Evolutionary conservation across 2,113 vertebrate genomes (phyloP), one percentile per base, ranked within the genome.

Genomic region (Oryzias curvinotus): DNA sequence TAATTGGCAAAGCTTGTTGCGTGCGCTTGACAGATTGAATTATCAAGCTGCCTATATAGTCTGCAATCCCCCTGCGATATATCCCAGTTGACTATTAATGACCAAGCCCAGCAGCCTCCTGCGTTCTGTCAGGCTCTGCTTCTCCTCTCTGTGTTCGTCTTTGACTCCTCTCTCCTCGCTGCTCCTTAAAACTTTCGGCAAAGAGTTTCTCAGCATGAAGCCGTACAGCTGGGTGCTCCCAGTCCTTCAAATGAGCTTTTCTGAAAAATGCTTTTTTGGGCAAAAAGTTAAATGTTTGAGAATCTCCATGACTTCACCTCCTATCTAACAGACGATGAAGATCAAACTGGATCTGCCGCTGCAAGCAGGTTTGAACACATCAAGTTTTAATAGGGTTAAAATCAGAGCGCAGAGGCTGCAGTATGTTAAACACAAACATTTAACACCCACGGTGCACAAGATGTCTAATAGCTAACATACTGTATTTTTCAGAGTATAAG

Each of bases 31-130:
- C 86, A 90, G 86, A 89, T 90, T 88, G 85, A 91, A 91, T 91
- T 89, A 90, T 91, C 89, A 90, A 89, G 72, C 80, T 83, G 82
- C 77, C 75, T 79, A 62, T 70, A 73, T 68, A 71, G 78, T 87
- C 72, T 81, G 72, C 73, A 65, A 83, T 87, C 71, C 85, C 87
- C 85, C 65, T 3, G 70, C 52, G 79, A 84, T 82, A 76, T 69
- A 77, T 84, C 80, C 85, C 83, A 80, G 73, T 88, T 84, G 89
- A 88, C 85, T 90, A 85, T 89, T 90, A 91, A 89, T 89, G 87
- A 85, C 80, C 82, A 63, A 68, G 78, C 77, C 55, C 71, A 71
- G 79, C 71, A 65, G 75, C 58, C 65, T 75, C 73, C 69, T 63
- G 66, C 67, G 43, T 71, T 77, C 77, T 54, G 61, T 26, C 57